Base-by-base conservation (phyloP, 1,140 invertebrate species). In the Bombus confusus region DNA sequence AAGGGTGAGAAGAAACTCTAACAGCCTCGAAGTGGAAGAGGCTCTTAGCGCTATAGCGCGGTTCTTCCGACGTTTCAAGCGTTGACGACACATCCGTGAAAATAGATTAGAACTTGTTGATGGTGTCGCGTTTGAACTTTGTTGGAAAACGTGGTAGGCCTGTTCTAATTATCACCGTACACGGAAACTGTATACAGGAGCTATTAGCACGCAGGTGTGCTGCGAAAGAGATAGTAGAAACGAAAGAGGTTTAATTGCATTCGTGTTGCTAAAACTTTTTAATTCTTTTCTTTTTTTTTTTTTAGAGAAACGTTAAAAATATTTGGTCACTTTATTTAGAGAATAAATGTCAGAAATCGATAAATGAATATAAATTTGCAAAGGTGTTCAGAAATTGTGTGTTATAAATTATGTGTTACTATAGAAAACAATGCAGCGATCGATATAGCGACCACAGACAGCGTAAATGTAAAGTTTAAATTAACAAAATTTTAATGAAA, bases 101-200 rank as follows among this genome's bases (percentile, higher is more conserved):
- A 72, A 72, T 39, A 41, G 69, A 72, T 72, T 72, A 72, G 69
- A 72, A 72, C 34, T 72, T 72, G 69, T 72, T 72, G 69, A 43
- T 43, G 69, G 69, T 72, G 69, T 72, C 69, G 69, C 69, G 39
- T 43, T 28, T 43, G 28, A 72, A 41, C 69, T 72, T 72, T 28
- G 37, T 18, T 41, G 69, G 69, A 41, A 41, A 72, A 72, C 69
- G 39, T n/a, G 39, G 1, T 72, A 72, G 39, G 39, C 39, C 39
- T 43, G 39, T 34, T 72, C 69, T 72, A 72, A 72, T 41, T 72
- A 39, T 28, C 39, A 41, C 69, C 9, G 37, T 37, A 72, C 69
- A 43, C 69, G 69, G 39, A 72, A 41, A 43, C 28, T 13, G 13
- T 43, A 39, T n/a, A 37, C 28, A n/a, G 39, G 5, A 6, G 39